These are phyloP conservation scores for Pelochelys cantorii DNA, from an alignment of 2,797 vertebrate species.

Conservation along the genomic window DNA sequence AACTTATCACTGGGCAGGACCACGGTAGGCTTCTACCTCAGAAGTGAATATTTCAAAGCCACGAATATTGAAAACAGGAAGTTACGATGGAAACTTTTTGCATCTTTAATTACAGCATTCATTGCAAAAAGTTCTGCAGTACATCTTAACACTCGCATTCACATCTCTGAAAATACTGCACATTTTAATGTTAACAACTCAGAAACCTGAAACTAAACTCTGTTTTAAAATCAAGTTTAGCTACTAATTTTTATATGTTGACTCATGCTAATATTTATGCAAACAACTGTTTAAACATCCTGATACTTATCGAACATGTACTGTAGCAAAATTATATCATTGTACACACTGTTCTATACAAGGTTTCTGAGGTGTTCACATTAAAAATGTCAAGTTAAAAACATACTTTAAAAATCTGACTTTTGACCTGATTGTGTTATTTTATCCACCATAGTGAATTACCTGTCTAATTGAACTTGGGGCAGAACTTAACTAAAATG, in stretches of 20 bases:
- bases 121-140: background rate
- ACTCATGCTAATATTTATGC: background rate
- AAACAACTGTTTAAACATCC: background rate
- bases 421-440: background rate
- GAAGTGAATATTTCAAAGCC: background rate
- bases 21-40: background rate
- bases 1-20: background rate
- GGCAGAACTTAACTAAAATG: background rate
- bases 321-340: background rate
- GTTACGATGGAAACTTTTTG: background rate
- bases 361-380: background rate
- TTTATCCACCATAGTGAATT: background rate
- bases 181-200: background rate
- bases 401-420: background rate
- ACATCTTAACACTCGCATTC: background rate
- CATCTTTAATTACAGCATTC: background rate
- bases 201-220: background rate
- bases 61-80: background rate
- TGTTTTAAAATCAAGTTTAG: background rate
- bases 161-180: background rate
- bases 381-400: background rate
- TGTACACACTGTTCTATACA: background rate
- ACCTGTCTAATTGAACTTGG: background rate
- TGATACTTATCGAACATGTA: background rate
- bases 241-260: background rate